Base-by-base conservation (phyloP, 2,888 invertebrate species). In the Drosophila emarginata region DNA sequence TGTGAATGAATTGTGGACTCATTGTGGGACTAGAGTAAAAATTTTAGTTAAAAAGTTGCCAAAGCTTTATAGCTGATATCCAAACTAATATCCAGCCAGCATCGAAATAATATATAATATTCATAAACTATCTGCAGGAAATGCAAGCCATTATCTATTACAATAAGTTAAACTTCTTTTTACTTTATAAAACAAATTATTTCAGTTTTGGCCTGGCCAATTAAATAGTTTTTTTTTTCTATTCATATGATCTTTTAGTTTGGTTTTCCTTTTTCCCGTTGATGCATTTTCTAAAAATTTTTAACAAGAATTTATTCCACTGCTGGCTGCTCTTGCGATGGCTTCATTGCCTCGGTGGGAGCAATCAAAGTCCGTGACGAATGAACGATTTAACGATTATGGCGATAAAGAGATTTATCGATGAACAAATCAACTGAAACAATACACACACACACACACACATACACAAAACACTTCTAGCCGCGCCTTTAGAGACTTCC, bases 361-460 rank as follows among this genome's bases (percentile, higher is more conserved):
- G 77, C 76, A 86, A 78, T 86, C 83, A 79, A 68, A 72, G 76
- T 54, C 79, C 76, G 76, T 84, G 87, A 83, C 84, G 87, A 81
- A 83, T 81, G 84, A 83, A 78, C 87, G 60, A 60, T 74, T 84
- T 86, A 84, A 84, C 83, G 84, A 81, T 84, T 84, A 84, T 84
- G 81, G 87, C 84, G 83, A 80, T 79, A 78, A 79, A 79, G 81
- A 86, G 87, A 84, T 86, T 86, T 86, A 84, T 84, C 79, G 84
- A 72, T 74, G 72, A 79, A 64, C 81, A 76, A 83, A 75, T 77
- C 76, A 81, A 78, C 69, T 74, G 81, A 79, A 80, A 78, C 76
- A 80, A 80, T 74, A 72, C 63, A 69, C 62, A 52, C 54, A 50
- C 67, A 61, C 40, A 66, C 66, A 62, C 60, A 65, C 64, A 53